Evolutionary conservation across 2,888 invertebrate species (phyloP), one percentile per base, ranked within the genome.

Genomic region (Argyresthia albistria): DNA sequence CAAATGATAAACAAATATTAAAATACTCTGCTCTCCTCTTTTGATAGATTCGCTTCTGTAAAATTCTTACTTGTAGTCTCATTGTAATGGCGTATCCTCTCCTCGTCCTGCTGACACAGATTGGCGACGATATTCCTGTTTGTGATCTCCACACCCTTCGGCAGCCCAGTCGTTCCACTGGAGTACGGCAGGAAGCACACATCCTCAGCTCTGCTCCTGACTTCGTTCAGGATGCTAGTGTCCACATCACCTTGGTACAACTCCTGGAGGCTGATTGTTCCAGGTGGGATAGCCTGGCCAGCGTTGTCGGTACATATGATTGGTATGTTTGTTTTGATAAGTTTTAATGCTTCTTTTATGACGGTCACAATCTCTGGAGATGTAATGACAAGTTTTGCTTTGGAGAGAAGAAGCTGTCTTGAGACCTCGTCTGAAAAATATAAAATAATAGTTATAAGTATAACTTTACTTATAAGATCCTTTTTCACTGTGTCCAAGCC

Each of bases 131-230:
- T 61, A 70, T 89, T 90, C 51, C 61, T 76, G 70, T 93, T 91
- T 0, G 90, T 87, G 0, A 93, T 68, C 63, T 90, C 87, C 0
- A 94, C 93, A 1, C 93, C 93, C 82, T 94, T 94, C 0, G 94
- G 92, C 45, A 93, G 62, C 0, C 96, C 96, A 0, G 95, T 96
- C 0, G 96, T 96, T 0, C 94, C 94, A 69, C 95, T 95, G 2
- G 95, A 95, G 79, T 93, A 96, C 0, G 94, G 95, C 53, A 96
- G 65, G 16, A 93, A 73, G 0, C 89, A 89, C 2, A 91, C 74
- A 60, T 93, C 92, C 9, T 91, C 80, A 1, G 84, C 61, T 11
- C 62, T 67, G 46, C 69, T 70, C 1, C 64, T 68, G 39, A 80
- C 75, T n/a, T 76, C 62, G 55, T 73, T 81, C 11, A 90, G 60